Conservation (phyloP, 2,113 vertebrate species). For the Pyrgilauda ruficollis region DNA sequence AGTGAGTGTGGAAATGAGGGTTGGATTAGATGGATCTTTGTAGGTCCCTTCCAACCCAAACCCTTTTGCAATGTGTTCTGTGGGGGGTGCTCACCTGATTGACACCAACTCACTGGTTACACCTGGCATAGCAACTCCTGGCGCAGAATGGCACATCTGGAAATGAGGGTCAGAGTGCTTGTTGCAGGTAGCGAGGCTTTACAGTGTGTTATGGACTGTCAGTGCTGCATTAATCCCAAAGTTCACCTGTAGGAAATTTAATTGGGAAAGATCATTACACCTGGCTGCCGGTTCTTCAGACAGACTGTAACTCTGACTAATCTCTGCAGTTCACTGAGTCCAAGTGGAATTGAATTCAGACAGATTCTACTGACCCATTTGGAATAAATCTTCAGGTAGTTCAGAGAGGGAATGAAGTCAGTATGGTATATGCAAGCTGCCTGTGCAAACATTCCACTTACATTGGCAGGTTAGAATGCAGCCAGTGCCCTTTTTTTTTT, state of each 20-base stretch:
- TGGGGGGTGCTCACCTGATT: not conserved
- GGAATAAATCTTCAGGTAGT: not conserved
- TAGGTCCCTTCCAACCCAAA: not conserved
- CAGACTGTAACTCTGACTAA: not conserved
- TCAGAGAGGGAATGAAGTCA: not conserved
- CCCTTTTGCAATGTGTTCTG: rapidly evolving
- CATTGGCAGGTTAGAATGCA: not conserved
- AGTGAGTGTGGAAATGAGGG: not conserved
- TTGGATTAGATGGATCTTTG: not conserved
- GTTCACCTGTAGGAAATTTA: not conserved
- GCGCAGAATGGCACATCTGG: not conserved
- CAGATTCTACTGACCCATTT: not conserved
- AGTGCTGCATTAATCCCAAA: not conserved
- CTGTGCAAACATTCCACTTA: not conserved
- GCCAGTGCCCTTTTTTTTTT: not conserved
- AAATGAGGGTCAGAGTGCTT: not conserved
- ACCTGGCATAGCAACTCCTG: not conserved
- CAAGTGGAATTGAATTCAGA: not conserved
- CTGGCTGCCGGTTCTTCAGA: not conserved
- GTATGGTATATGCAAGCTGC: not conserved
- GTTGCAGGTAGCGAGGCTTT: not conserved
- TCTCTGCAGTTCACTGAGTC: not conserved
- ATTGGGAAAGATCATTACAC: not conserved
- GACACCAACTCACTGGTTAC: not conserved
- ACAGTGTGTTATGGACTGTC: rapidly evolving